phyloP scores from a whole-genome alignment of 2,888 invertebrate genomes.

The Tetheella fluctuosa region DNA sequence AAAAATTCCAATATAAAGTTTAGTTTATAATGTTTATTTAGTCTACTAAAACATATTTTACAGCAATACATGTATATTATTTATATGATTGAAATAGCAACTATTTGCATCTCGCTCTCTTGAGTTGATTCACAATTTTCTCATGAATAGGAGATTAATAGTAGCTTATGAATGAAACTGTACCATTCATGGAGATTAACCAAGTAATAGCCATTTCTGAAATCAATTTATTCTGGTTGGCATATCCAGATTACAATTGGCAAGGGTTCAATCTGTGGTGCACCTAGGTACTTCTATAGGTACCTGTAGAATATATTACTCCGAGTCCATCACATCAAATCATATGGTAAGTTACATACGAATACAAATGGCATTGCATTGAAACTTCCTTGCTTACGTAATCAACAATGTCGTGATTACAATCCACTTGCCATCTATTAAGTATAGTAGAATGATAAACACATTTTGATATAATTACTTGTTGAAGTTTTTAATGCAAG shows the following conservation, averaged over 20 bases:
- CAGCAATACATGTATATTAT: neutral
- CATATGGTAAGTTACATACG: constrained; percentile 30
- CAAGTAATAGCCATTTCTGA: constrained; percentile 23
- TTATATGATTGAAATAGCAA: neutral
- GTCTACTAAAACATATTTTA: no score
- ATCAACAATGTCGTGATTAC: constrained; percentile 53
- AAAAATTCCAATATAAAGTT: no score
- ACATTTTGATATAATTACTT: neutral
- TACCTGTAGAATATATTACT: neutral
- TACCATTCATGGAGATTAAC: constrained; percentile 30
- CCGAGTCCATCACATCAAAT: constrained; percentile 9
- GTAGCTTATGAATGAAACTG: constrained; percentile 20
- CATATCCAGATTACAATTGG: constrained; percentile 30
- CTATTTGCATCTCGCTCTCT: neutral
- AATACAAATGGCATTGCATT: constrained; percentile 57
- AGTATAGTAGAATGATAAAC: constrained; percentile 17
- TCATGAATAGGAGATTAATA: constrained; percentile 4
- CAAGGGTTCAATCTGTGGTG: constrained; percentile 33
- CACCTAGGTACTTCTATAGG: neutral
- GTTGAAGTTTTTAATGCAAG: no score
- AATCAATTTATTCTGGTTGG: constrained; percentile 26
- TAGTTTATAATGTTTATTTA: no score
- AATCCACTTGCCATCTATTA: constrained; percentile 37
- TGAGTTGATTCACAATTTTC: neutral
- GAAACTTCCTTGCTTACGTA: constrained; percentile 54